Conservation (phyloP, 2,888 invertebrate species). For the Blastobasis lacticolella region DNA sequence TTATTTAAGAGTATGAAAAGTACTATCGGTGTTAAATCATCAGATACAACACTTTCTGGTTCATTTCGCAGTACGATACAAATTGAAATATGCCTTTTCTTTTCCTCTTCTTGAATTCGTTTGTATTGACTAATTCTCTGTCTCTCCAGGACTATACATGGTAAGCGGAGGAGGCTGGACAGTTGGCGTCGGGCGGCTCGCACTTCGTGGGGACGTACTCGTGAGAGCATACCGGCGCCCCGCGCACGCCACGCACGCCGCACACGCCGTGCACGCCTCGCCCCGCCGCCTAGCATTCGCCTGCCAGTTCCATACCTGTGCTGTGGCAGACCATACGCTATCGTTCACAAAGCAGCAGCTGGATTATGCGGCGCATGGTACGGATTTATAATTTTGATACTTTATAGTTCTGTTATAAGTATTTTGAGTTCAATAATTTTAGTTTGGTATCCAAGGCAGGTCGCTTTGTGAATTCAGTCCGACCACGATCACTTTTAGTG, state of each 20-base stretch:
- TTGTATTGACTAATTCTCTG: constrained; percentile 9
- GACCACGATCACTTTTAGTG: too few species aligned
- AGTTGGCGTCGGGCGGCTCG: constrained; percentile 75
- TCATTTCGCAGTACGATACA: too few species aligned
- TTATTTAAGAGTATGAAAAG: too few species aligned
- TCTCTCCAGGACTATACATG: constrained; percentile 76
- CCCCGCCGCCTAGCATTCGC: constrained; percentile 84
- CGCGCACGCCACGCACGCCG: constrained; percentile 26
- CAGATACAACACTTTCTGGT: too few species aligned
- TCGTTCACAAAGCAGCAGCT: constrained; percentile 90
- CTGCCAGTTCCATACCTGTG: constrained; percentile 96
- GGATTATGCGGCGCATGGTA: constrained; percentile 88
- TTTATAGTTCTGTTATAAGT: too few species aligned
- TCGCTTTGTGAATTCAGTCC: too few species aligned
- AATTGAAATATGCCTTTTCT: too few species aligned
- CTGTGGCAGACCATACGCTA: constrained; percentile 88
- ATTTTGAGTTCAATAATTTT: too few species aligned
- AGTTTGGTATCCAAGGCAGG: too few species aligned
- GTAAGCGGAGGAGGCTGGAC: constrained; percentile 80
- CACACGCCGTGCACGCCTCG: constrained; percentile 34
- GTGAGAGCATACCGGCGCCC: constrained; percentile 91
- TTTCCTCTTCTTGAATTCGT: neutral
- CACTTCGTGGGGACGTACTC: constrained; percentile 90
- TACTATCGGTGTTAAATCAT: too few species aligned
- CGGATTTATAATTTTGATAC: too few species aligned